Evolutionary conservation across 2,888 invertebrate genomes (phyloP).

Genomic region (Athalia circularis): DNA sequence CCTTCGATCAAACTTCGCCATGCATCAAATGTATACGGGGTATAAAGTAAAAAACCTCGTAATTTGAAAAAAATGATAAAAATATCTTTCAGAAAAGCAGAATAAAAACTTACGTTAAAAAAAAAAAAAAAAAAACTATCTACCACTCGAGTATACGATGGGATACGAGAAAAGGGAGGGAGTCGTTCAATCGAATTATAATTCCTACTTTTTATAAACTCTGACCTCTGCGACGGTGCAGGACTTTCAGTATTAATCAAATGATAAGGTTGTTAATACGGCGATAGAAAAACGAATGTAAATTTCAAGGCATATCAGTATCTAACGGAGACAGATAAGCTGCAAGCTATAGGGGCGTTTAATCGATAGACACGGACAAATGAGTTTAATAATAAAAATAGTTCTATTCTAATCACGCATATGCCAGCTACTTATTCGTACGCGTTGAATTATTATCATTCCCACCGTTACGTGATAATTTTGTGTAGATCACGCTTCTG

Average conservation of each 20-base stretch:
- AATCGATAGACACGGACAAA: constrained; percentile 40
- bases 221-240: background rate
- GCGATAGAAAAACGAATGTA: constrained; percentile 19
- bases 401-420: constrained; percentile 13
- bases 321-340: constrained; percentile 25
- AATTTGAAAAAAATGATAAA: no score
- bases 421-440: no score
- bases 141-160: no score
- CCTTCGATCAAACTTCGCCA: constrained; percentile 12
- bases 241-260: constrained; percentile 16
- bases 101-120: no score
- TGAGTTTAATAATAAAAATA: constrained; percentile 30
- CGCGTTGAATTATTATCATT: no score
- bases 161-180: no score
- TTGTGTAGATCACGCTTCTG: no score
- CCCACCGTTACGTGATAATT: no score
- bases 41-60: no score
- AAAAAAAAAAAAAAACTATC: no score
- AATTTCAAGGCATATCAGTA: constrained; percentile 30
- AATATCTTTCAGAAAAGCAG: no score
- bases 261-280: constrained; percentile 11
- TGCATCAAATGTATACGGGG: background rate
- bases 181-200: background rate
- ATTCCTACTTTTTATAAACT: constrained; percentile 3
- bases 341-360: background rate